A percentile compares a stretch with the other conserved stretches of the same genome.
These are phyloP conservation scores for Pseudomyrmex flavicornis DNA, from an alignment of 1,140 invertebrate genomes.

Conservation along the genomic window DNA sequence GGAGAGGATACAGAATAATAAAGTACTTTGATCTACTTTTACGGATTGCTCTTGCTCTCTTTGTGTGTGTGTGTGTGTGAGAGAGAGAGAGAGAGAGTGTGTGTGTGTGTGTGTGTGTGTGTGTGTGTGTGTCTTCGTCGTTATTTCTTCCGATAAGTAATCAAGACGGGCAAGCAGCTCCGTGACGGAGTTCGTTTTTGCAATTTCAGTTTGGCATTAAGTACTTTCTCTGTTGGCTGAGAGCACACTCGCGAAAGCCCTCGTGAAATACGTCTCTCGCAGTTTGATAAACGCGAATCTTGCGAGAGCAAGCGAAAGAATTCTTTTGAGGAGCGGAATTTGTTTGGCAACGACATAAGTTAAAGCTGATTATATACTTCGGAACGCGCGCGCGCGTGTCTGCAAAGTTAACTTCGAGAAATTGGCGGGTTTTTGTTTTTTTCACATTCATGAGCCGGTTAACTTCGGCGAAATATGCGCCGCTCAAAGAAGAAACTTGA, in stretches of 20 bases:
- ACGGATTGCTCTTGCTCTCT: not conserved
- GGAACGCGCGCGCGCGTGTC: not conserved
- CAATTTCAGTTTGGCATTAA: constrained; percentile 25
- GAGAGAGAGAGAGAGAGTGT: too few relatives aligned
- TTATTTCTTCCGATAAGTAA: constrained; percentile 1
- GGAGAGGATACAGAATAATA: not conserved
- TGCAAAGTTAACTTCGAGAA: constrained; percentile 5
- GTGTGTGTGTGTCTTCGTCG: not conserved
- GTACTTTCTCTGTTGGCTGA: constrained; percentile 14
- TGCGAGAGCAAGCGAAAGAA: constrained; percentile 3
- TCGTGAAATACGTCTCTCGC: not conserved
- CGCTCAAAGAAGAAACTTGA: constrained; percentile 13
- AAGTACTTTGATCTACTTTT: not conserved
- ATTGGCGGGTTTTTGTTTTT: constrained; percentile 33
- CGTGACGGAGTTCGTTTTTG: not conserved
- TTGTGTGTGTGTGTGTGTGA: not conserved
- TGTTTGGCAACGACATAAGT: constrained; percentile 4
- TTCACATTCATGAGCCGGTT: constrained; percentile 41
- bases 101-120: not conserved
- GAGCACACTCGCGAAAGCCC: not conserved
- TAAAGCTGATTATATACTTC: constrained; percentile 23
- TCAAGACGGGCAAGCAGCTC: not conserved
- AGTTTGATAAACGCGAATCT: not conserved
- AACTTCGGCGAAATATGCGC: constrained; percentile 35
- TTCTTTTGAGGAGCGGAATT: constrained; percentile 30